Evolutionary conservation across 2,888 invertebrate genomes (phyloP).

Genomic region (Xestoiulus laeticollis): DNA sequence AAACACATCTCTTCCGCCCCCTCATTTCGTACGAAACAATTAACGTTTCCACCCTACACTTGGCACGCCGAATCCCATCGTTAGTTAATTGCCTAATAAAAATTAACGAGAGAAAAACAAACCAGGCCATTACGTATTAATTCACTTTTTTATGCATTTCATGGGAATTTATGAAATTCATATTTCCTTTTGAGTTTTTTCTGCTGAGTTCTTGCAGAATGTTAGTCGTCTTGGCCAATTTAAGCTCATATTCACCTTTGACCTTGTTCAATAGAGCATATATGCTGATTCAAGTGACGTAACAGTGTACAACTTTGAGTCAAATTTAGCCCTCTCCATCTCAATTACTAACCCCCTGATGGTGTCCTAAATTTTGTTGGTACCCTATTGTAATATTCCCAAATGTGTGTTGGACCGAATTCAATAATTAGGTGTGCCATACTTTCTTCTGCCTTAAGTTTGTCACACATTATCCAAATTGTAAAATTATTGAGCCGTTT

Average conservation of each 20-base stretch:
- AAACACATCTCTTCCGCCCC: conserved; percentile 18
- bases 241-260: neutral
- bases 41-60: neutral
- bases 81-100: conserved; percentile 6
- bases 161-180: conserved; percentile 4
- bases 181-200: neutral
- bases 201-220: neutral
- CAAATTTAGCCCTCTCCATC: too few relatives aligned
- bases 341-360: too few relatives aligned
- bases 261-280: neutral
- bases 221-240: too few relatives aligned
- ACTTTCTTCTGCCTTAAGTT: too few relatives aligned
- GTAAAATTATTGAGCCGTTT: too few relatives aligned
- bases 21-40: neutral
- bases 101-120: conserved; percentile 20
- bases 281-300: too few relatives aligned
- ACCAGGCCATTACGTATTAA: neutral
- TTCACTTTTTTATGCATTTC: neutral
- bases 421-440: too few relatives aligned
- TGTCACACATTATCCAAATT: too few relatives aligned
- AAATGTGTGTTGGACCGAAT: too few relatives aligned
- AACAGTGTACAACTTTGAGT: too few relatives aligned
- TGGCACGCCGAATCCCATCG: conserved; percentile 19
- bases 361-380: too few relatives aligned
- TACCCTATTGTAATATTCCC: too few relatives aligned